Percentiles rank a stretch among this genome's conserved stretches.
These are phyloP conservation scores for Sus cebifrons DNA, from an alignment of 2,797 vertebrate species.

Conservation along the genomic window DNA sequence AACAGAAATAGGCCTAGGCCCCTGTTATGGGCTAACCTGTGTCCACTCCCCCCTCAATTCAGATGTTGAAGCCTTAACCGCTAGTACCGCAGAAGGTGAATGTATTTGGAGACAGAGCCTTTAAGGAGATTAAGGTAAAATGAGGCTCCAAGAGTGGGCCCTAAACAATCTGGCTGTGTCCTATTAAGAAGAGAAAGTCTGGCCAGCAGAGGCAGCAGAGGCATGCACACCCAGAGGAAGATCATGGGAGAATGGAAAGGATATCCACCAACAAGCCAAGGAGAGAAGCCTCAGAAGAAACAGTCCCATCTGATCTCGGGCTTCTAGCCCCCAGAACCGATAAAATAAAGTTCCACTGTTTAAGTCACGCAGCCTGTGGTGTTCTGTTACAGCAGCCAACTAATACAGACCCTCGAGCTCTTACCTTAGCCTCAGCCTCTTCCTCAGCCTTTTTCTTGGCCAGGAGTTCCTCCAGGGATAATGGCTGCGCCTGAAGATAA, in stretches of 20 bases:
- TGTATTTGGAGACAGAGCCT: neutral
- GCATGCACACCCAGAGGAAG: neutral
- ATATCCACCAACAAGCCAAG: neutral
- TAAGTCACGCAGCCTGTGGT: neutral
- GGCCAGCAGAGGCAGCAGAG: neutral
- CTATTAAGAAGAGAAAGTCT: neutral
- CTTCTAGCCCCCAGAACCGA: neutral
- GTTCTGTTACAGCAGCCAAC: neutral
- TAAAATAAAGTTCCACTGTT: neutral
- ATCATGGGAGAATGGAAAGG: neutral
- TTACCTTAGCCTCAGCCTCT: slow-evolving; percentile 97
- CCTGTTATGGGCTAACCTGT: neutral
- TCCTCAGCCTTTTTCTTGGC: slow-evolving; percentile 99
- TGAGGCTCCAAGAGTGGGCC: neutral
- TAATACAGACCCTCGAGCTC: neutral
- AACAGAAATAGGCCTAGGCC: slow-evolving; percentile 8
- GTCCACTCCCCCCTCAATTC: neutral
- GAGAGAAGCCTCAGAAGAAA: neutral
- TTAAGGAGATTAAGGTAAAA: slow-evolving; percentile 49
- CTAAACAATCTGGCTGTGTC: neutral
- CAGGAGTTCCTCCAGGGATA: slow-evolving; percentile 98
- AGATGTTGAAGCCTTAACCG: neutral
- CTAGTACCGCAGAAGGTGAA: neutral
- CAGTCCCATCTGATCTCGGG: neutral
- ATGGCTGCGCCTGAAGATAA: slow-evolving; percentile 93